Conservation (phyloP, 2,888 invertebrate species). For the Unio pictorum region DNA sequence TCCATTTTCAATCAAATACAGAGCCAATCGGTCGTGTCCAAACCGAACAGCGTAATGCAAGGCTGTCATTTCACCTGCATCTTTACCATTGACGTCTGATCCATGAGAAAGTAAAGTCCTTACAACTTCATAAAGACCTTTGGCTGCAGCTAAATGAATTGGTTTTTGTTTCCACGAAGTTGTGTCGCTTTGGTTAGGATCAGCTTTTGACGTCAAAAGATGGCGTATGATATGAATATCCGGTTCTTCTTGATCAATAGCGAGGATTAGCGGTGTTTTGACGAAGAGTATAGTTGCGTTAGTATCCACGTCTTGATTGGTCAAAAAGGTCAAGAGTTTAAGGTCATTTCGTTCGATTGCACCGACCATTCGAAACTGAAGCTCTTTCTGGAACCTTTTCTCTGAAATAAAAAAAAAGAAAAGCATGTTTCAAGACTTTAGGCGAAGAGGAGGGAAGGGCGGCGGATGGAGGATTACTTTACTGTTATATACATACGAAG, state of each 20-base stretch:
- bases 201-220: conserved; percentile 14
- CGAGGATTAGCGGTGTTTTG: conserved; percentile 28
- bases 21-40: conserved; percentile 19
- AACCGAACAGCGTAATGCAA: conserved; percentile 24
- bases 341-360: conserved; percentile 22
- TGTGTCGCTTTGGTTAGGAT: conserved; percentile 18
- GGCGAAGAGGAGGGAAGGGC: no score
- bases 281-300: conserved; percentile 24
- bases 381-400: conserved; percentile 32
- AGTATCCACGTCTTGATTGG: conserved; percentile 25
- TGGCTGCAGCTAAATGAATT: conserved; percentile 21
- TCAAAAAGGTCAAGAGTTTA: conserved; percentile 10
- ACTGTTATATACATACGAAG: no score
- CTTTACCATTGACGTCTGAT: conserved; percentile 19
- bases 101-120: conserved; percentile 8
- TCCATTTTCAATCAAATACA: conserved; percentile 16
- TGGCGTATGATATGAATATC: conserved; percentile 10
- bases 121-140: conserved; percentile 13
- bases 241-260: conserved; percentile 22
- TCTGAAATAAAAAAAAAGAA: conserved; percentile 18
- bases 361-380: conserved; percentile 33
- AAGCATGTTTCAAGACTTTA: no score
- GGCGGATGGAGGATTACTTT: no score
- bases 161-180: conserved; percentile 18
- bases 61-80: conserved; percentile 21